A percentile compares a stretch with the other conserved stretches of the same genome.
Evolutionary conservation across 2,113 vertebrate species (phyloP).

Genomic region (Anseranas semipalmata): DNA sequence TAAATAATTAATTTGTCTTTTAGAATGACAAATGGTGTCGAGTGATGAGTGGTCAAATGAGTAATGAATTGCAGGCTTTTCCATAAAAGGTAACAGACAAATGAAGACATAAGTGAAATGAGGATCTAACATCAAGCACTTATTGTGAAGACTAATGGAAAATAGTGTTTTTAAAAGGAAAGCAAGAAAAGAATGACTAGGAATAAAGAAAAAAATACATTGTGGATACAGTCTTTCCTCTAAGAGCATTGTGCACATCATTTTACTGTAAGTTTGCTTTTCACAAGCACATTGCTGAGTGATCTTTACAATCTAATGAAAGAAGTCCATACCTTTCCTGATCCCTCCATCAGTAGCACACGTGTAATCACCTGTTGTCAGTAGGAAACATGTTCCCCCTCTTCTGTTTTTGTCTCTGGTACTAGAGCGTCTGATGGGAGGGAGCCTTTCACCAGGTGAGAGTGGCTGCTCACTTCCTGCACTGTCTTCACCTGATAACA

Average conservation of each 20-base stretch:
- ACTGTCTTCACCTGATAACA: conserved; percentile 94
- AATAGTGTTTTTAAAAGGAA: conserved; percentile 37
- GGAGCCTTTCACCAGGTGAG: conserved; percentile 90
- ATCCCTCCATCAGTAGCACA: conserved; percentile 91
- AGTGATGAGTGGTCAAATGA: conserved; percentile 35
- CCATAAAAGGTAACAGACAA: not conserved
- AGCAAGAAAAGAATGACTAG: conserved; percentile 26
- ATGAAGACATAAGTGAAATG: conserved; percentile 53
- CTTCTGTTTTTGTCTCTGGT: conserved; percentile 91
- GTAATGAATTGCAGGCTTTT: conserved; percentile 14
- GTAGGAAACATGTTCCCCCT: conserved; percentile 93
- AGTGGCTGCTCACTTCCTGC: conserved; percentile 92
- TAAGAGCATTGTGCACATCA: conserved; percentile 36
- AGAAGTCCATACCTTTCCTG: conserved; percentile 87
- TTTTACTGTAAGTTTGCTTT: conserved; percentile 48
- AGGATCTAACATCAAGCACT: conserved; percentile 52
- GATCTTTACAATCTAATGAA: conserved; percentile 73
- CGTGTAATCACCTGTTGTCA: conserved; percentile 93
- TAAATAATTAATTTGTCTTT: conserved; percentile 8
- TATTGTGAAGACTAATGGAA: not conserved
- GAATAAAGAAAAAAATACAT: conserved; percentile 48
- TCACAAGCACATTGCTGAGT: conserved; percentile 56
- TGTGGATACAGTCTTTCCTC: conserved; percentile 51
- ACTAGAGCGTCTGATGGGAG: conserved; percentile 93
- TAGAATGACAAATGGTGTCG: conserved; percentile 10